Evolutionary conservation across 1,140 invertebrate genomes (phyloP), one percentile per base, ranked within the genome.

Genomic region (Dreissena rostriformis): DNA sequence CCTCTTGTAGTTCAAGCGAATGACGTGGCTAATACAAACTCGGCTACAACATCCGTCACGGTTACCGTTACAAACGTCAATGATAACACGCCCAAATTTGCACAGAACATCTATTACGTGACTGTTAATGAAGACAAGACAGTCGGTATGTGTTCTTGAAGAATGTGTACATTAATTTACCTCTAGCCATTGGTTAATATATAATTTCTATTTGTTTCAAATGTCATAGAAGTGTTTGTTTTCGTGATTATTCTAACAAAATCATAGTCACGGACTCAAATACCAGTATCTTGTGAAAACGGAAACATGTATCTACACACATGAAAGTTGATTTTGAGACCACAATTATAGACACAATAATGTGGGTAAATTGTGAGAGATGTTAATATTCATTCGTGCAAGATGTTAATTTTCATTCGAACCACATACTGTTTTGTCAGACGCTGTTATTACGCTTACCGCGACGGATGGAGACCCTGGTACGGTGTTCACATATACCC

Each of bases 401-500:
- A 39, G 39, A 39, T 39, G 39, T 39, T 39, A 5, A 39, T 39
- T 39, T 39, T 39, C 39, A 39, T 39, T 39, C 39, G 39, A 39
- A 39, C 39, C 39, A 5, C 39, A 39, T 39, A 8, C 39, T 39
- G 39, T 39, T 39, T 39, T 8, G 39, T 39, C 29, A 22, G 75
- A 81, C 22, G 78, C 67, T 68, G n/a, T 88, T 17, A 29, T 86
- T 11, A 78, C 67, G 19, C 52, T 90, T 28, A 39, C 72, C 12
- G 90, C 86, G 7, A 88, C 86, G 10, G 90, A 90, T 53, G 71
- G 49, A 39, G 90, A 90, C 70, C 26, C 29, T n/a, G 70, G 85
- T 71, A 63, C 88, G 2, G 66, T 76, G n/a, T 78, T 89, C n/a
- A 74, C 86, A 15, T 89, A 85, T 77, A 63, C 63, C n/a, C 73